Base-by-base conservation (phyloP, 2,797 vertebrate species). In the Chaenodraco wilsoni region DNA sequence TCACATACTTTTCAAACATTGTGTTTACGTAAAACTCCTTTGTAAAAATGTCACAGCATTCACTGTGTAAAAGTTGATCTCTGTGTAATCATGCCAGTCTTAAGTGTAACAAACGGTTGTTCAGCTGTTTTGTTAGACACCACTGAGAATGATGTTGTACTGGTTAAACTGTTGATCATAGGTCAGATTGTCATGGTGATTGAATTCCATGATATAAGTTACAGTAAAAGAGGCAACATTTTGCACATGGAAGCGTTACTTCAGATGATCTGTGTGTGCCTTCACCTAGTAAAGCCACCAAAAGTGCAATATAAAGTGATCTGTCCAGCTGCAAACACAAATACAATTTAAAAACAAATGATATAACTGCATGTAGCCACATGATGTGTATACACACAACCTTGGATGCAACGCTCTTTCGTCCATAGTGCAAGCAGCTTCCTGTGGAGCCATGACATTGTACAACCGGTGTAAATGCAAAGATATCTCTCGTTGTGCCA, bases 401-500 rank as follows among this genome's bases (percentile, higher is more conserved):
- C 69, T 72, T 11, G 37, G 44, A 40, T 41, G 45, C 14, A 10
- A 7, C 14, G 13, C 52, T 71, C 16, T 19, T 44, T 44, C 31
- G 43, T 51, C 27, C 15, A 59, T 13, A 41, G 33, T 6, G 21
- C 17, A 43, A 41, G 17, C 44, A 49, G 10, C 16, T 51, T 65
- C 56, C 37, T 51, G 33, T 46, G 12, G 14, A 57, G 31, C 27
- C 27, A 27, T 27, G 27, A 27, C 57, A 62, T 62, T 17, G 19
- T 33, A 57, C 17, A 59, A 64, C 50, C 68, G n/a, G 31, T 65
- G 65, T 56, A 17, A n/a, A 19, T 33, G 60, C n/a, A 65, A 49
- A 74, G 50, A 45, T 27, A 27, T 27, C 58, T 23, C 37, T 14
- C 52, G 45, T 21, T 51, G 44, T 48, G 21, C 16, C 0, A n/a